Base-by-base conservation (phyloP, 2,888 invertebrate species). In the Mellilla xanthometata region DNA sequence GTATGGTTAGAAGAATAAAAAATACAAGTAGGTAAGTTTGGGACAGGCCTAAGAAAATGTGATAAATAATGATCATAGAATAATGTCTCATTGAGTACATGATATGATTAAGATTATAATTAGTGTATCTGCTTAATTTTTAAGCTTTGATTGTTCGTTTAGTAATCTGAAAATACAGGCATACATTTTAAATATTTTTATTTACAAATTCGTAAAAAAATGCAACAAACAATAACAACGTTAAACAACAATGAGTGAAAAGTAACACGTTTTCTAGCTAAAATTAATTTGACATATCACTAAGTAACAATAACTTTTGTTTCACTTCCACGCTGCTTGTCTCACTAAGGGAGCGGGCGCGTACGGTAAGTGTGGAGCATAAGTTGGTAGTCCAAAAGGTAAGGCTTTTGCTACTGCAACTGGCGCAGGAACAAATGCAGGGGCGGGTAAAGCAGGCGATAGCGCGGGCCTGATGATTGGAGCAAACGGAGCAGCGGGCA, bases 311-410 rank as follows among this genome's bases (percentile, higher is more conserved):
- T 51, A 46, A 59, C 61, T 72, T 70, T 76, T 70, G 55, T 62
- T 52, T 82, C 61, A 86, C 72, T 88, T 84, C 86, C 87, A 88
- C 50, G 84, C 84, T 39, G 54, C 60, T 55, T 86, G 76, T 65
- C 73, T 83, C 4, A 72, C 34, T 30, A 71, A 19, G 2, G 80
- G 76, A 9, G 71, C 58, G 4, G 75, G n/a, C n/a, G n/a, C n/a
- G n/a, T n/a, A n/a, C n/a, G n/a, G 76, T 68, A 2, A 58, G 62
- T 62, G 60, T 35, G 68, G 71, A 15, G 63, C 81, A 49, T 83
- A 90, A n/a, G 46, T 38, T 7, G 49, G 48, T 9, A 52, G 6
- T 23, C 59, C 60, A 31, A 62, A 63, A n/a, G 77, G 78, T 8
- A 64, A 28, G 13, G 68, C 58, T 60, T 65, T 73, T 24, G 72